A percentile compares a stretch with the other conserved stretches of the same genome.
These are phyloP conservation scores for Upupa epops DNA, from an alignment of 2,113 vertebrate species.

Conservation along the genomic window DNA sequence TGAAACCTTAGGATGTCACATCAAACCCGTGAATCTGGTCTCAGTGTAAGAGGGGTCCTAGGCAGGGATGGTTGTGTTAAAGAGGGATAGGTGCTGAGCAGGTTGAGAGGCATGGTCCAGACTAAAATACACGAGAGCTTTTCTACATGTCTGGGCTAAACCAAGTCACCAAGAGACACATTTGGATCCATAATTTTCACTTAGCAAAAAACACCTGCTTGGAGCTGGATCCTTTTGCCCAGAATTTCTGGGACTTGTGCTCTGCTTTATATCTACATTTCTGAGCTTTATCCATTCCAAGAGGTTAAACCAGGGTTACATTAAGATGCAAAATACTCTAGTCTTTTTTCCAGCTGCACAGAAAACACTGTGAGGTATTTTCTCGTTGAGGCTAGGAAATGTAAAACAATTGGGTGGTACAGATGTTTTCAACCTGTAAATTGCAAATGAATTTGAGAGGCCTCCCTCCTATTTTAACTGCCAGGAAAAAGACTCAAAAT, in stretches of 20 bases:
- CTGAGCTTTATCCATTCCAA: not conserved
- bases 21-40: not conserved
- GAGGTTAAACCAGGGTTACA: not conserved
- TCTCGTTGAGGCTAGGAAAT: not conserved
- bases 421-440: slow-evolving; percentile 39
- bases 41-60: not conserved
- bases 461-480: not conserved
- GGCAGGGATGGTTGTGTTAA: not conserved
- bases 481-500: slow-evolving; percentile 32
- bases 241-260: not conserved
- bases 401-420: not conserved
- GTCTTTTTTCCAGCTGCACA: not conserved
- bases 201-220: slow-evolving; percentile 1
- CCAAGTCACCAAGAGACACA: not conserved
- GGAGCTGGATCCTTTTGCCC: not conserved
- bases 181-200: not conserved
- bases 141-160: not conserved
- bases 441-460: not conserved
- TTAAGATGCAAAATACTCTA: not conserved
- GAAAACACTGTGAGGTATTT: not conserved
- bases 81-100: not conserved
- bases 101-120: not conserved
- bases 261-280: not conserved
- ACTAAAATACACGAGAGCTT: not conserved
- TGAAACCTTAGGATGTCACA: slow-evolving; percentile 31